phyloP scores from a whole-genome alignment of 2,888 invertebrate species.

The Anoncus sp. region DNA sequence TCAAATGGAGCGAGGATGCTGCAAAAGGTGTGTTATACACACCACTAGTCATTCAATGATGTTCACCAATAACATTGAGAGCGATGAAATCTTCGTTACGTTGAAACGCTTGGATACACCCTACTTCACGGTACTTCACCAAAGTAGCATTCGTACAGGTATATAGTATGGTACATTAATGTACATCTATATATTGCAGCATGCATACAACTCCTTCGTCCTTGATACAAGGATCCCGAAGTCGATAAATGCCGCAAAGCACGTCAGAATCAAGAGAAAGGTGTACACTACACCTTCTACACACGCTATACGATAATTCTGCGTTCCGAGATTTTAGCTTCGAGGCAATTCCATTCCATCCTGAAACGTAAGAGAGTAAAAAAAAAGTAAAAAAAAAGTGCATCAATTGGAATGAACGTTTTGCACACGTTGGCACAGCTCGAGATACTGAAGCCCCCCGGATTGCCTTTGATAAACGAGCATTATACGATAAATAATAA shows the following conservation, averaged over 20 bases:
- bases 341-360: slow-evolving; percentile 42
- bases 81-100: slow-evolving; percentile 47
- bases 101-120: slow-evolving; percentile 1
- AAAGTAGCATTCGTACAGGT: background rate
- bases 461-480: slow-evolving; percentile 59
- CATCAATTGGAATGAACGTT: slow-evolving; percentile 44
- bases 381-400: slow-evolving; percentile 13
- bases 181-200: background rate
- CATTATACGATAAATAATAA: slow-evolving; percentile 59
- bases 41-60: background rate
- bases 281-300: slow-evolving; percentile 22
- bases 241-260: slow-evolving; percentile 50
- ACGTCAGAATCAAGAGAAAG: slow-evolving; percentile 47
- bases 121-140: slow-evolving; percentile 9
- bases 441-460: slow-evolving; percentile 11
- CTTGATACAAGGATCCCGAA: slow-evolving; percentile 52
- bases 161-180: background rate
- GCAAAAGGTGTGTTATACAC: slow-evolving; percentile 7
- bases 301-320: slow-evolving; percentile 37
- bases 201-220: slow-evolving; percentile 35
- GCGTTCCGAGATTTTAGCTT: slow-evolving; percentile 40
- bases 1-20: background rate
- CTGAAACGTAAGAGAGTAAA: slow-evolving; percentile 13
- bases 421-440: slow-evolving; percentile 12
- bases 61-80: background rate